A percentile compares a stretch with the other conserved stretches of the same genome.
Evolutionary conservation across 1,140 invertebrate species (phyloP).

Genomic region (Wiebesia pumilae): DNA sequence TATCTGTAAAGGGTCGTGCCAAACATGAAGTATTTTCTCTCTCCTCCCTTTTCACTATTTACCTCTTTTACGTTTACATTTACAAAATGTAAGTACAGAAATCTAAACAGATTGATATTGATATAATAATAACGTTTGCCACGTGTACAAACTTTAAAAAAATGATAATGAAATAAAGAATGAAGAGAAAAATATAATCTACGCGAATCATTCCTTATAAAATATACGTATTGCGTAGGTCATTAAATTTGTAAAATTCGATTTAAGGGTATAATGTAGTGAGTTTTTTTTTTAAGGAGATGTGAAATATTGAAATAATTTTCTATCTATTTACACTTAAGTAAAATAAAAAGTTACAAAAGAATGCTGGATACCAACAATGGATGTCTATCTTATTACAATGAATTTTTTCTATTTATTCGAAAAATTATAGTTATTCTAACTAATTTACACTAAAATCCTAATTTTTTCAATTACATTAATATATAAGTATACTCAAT

Average conservation of each 20-base stretch:
- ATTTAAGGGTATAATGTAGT: neutral
- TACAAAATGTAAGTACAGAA: constrained; percentile 48
- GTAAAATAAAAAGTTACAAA: neutral
- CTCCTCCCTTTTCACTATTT: neutral
- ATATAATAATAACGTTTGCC: constrained; percentile 36
- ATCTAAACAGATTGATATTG: constrained; percentile 40
- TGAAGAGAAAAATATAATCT: constrained; percentile 3
- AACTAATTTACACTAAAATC: neutral
- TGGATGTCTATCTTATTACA: neutral
- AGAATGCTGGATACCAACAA: neutral
- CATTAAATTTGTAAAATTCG: constrained; percentile 20
- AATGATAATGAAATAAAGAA: constrained; percentile 19
- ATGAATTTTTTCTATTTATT: constrained; percentile 9
- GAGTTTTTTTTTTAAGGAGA: constrained; percentile 32
- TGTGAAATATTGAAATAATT: constrained; percentile 11
- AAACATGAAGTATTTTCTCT: neutral
- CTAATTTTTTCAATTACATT: neutral
- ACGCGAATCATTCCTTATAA: constrained; percentile 6
- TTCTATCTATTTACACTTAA: neutral
- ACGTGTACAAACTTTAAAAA: constrained; percentile 27
- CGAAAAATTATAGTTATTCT: neutral
- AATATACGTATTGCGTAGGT: constrained; percentile 11
- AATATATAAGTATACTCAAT: neutral
- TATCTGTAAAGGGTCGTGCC: constrained; percentile 11
- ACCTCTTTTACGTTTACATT: constrained; percentile 40